Base-by-base conservation (phyloP, 2,888 invertebrate genomes). In the Dromius quadrimaculatus region DNA sequence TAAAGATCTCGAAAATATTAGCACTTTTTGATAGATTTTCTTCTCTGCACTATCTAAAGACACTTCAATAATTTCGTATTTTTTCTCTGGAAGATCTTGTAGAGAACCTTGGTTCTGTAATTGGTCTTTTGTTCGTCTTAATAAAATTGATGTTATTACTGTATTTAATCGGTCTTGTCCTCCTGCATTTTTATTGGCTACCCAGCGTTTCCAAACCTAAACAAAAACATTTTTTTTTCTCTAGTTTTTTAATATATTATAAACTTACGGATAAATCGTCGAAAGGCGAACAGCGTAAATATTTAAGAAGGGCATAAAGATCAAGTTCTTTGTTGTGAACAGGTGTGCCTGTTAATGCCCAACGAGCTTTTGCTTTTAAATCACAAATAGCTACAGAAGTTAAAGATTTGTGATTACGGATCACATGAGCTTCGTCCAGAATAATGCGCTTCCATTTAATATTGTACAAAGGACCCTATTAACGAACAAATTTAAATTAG, bases 281-380 rank as follows among this genome's bases (percentile, higher is more conserved):
- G 81, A 98, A 97, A 0, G 98, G 98, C 4, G 90, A 85, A 78
- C 94, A 93, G 9, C 89, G 84, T 5, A 98, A 82, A 81, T 96
- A 98, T 81, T 95, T 92, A 9, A 94, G 79, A 47, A 94, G 81
- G 0, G 93, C 88, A 82, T 89, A 94, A 36, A 94, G 84, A 80
- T 94, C 97, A 71, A 92, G 82, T 79, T 95, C 92, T 80, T 94
- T 93, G 81, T 98, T 98, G 78, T 98, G 98, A 41, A 98, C 91
- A 0, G 98, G 98, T 0, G 97, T 97, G 20, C 98, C 98, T 0
- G 97, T 96, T 15, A 98, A 86, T 0, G 90, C 91, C 94, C 94
- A 95, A 8, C 95, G 88, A 1, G 87, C 84, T 68, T 83, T 85
- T 3, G 88, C 89, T 0, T 80, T 76, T 47, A 95, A 81, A 1